A percentile compares a stretch with the other conserved stretches of the same genome.
Conservation (phyloP, 2,888 invertebrate genomes). For the Sinodicranocentrus sp. region DNA sequence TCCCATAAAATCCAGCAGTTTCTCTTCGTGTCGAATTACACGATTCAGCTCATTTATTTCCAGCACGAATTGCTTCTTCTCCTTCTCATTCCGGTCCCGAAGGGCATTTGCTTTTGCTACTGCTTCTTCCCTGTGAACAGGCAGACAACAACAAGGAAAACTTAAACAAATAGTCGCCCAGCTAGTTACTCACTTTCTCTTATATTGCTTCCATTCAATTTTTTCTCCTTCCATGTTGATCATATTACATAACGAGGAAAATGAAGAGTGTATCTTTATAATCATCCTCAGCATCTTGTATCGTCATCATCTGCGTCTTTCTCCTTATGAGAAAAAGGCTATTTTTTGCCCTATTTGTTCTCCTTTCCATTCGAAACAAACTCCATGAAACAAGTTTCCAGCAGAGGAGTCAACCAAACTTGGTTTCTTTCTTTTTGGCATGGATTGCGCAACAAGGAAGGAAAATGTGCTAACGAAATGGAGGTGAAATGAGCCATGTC, state of each 20-base stretch:
- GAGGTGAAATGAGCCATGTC: constrained; percentile 57
- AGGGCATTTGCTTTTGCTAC: constrained; percentile 74
- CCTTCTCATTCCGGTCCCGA: constrained; percentile 72
- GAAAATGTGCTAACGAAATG: constrained; percentile 13
- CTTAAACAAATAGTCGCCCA: too few species aligned
- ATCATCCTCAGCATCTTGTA: not conserved
- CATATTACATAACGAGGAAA: too few species aligned
- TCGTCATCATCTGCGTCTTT: not conserved
- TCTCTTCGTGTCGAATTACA: constrained; percentile 75
- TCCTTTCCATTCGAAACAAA: not conserved
- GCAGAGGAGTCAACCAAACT: not conserved
- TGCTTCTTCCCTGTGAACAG: constrained; percentile 72
- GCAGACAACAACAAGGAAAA: too few species aligned
- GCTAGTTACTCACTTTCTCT: too few species aligned
- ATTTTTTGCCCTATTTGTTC: constrained; percentile 14
- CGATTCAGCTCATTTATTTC: constrained; percentile 75
- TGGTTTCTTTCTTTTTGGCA: not conserved
- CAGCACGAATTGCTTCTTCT: constrained; percentile 74
- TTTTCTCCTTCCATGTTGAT: too few species aligned
- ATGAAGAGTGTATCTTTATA: not conserved
- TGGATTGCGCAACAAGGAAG: not conserved
- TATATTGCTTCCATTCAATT: too few species aligned
- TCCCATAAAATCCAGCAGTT: constrained; percentile 74
- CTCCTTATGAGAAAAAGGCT: not conserved
- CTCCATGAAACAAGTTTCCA: not conserved